Conservation (phyloP, 2,797 vertebrate species). For the Lagorchestes hirsutus region DNA sequence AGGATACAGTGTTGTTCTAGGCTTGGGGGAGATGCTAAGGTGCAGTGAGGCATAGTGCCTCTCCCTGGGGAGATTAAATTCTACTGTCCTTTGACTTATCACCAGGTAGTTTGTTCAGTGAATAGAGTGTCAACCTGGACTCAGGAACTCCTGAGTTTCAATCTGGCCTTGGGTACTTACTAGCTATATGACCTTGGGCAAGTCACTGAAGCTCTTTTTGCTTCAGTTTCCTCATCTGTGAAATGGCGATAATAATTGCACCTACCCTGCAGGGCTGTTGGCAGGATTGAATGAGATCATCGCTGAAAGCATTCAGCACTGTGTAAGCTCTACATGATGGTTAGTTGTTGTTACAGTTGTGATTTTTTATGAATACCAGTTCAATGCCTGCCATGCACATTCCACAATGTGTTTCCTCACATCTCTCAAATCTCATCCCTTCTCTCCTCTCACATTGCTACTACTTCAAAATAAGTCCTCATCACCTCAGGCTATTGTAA, state of each 20-base stretch:
- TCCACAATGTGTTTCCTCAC: background rate
- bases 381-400: background rate
- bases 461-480: background rate
- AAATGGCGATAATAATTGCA: background rate
- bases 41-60: background rate
- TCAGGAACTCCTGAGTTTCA: background rate
- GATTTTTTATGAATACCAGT: background rate
- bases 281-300: background rate
- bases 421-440: background rate
- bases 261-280: background rate
- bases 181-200: background rate
- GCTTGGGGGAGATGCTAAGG: background rate
- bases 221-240: conserved; percentile 7
- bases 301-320: background rate
- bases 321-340: background rate
- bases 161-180: background rate
- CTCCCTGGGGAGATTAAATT: background rate
- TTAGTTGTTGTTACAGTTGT: background rate
- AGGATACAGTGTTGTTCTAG: too few relatives aligned
- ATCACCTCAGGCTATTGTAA: background rate
- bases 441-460: background rate
- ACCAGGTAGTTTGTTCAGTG: background rate
- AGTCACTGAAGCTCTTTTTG: background rate
- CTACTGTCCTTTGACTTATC: background rate
- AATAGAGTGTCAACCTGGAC: background rate